A percentile compares a stretch with the other conserved stretches of the same genome.
Conservation (phyloP, 53 echinoderm and acorn worm species). For the Paelopatides confundens region DNA sequence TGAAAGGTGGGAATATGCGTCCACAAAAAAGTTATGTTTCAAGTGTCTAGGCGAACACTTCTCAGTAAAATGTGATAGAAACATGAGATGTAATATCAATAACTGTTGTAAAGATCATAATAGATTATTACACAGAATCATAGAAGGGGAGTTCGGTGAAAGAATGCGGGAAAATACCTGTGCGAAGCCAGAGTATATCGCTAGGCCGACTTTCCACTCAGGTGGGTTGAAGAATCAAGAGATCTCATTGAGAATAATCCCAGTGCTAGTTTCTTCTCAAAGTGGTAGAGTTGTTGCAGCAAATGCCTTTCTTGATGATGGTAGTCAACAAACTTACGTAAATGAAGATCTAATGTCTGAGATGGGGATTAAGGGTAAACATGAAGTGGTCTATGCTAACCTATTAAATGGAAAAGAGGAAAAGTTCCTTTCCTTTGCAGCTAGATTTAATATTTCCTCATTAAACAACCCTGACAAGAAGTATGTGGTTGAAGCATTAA, state of each 20-base stretch:
- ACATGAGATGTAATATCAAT: conserved; percentile 33
- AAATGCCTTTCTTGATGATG: conserved; percentile 42
- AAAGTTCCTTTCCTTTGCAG: conserved; percentile 34
- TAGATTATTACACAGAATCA: conserved; percentile 22
- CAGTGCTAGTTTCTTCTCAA: neutral
- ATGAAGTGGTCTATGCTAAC: neutral
- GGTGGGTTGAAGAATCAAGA: neutral
- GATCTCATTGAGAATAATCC: conserved; percentile 15
- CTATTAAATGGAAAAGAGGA: conserved; percentile 27
- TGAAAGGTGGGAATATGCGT: conserved; percentile 34
- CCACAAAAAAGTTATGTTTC: conserved; percentile 36
- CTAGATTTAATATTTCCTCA: conserved; percentile 4
- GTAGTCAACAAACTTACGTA: conserved; percentile 32
- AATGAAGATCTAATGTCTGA: conserved; percentile 42
- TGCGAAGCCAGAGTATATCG: no score
- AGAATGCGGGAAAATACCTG: no score
- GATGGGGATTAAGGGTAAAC: conserved; percentile 26
- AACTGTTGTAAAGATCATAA: conserved; percentile 29
- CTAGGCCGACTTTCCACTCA: conserved; percentile 15
- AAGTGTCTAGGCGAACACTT: conserved; percentile 43
- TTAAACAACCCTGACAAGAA: neutral
- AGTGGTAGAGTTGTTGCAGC: neutral
- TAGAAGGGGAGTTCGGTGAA: neutral
- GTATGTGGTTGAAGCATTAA: conserved; percentile 42
- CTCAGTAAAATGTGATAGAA: conserved; percentile 13